A percentile compares a stretch with the other conserved stretches of the same genome.
These are phyloP conservation scores for Cepaea nemoralis DNA, from an alignment of 1,140 invertebrate species.

Conservation along the genomic window DNA sequence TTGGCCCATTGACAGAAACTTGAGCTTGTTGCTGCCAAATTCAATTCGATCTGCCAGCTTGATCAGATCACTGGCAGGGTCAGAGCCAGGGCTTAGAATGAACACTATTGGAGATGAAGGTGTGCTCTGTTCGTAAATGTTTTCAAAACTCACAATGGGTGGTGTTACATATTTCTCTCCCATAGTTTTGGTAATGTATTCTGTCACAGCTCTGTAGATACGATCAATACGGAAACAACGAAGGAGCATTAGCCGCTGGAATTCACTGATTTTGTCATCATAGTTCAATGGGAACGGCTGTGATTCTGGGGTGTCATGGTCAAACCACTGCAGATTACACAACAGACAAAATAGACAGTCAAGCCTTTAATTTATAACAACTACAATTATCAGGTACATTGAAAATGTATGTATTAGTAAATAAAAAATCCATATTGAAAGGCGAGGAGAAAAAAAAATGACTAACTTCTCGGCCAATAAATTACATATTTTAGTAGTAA, in stretches of 20 bases:
- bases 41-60: slow-evolving; percentile 84
- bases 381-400: too few species aligned
- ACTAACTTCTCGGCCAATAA: too few species aligned
- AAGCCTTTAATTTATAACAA: too few species aligned
- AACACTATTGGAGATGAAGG: slow-evolving; percentile 86
- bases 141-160: slow-evolving; percentile 84
- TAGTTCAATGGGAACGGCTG: slow-evolving; percentile 79
- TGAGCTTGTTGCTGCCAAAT: slow-evolving; percentile 81
- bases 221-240: slow-evolving; percentile 88
- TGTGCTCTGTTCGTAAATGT: slow-evolving; percentile 85
- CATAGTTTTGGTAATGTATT: slow-evolving; percentile 85
- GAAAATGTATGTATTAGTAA: too few species aligned
- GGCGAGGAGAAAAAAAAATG: too few species aligned
- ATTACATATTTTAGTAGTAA: too few species aligned
- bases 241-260: slow-evolving; percentile 85
- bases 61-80: slow-evolving; percentile 89
- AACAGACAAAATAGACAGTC: too few species aligned
- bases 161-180: slow-evolving; percentile 88
- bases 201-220: slow-evolving; percentile 83
- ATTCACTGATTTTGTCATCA: slow-evolving; percentile 76
- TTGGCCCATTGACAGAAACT: slow-evolving; percentile 88
- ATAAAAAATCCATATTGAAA: too few species aligned
- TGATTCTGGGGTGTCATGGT: slow-evolving; percentile 83
- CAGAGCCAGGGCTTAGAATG: slow-evolving; percentile 87
- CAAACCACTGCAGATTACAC: slow-evolving; percentile 80